Conservation (phyloP, 2,113 vertebrate genomes). For the Columba janthina region DNA sequence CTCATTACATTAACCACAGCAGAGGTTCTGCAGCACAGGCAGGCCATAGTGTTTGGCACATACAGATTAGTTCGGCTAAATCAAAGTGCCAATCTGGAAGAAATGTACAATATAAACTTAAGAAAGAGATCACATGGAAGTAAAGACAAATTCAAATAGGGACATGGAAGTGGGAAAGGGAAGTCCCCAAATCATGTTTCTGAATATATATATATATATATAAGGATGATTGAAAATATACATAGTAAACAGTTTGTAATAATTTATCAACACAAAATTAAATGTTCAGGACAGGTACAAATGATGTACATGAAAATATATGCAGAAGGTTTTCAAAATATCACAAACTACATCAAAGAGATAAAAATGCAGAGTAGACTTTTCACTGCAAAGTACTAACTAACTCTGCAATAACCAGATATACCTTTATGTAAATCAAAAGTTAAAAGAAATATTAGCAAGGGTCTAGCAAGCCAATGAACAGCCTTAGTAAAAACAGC, state of each 20-base stretch:
- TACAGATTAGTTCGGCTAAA: not conserved
- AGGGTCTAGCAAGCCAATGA: not conserved
- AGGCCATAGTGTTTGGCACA: not conserved
- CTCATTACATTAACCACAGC: not conserved
- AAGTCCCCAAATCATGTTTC: not conserved
- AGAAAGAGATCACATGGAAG: not conserved
- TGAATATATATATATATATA: not conserved
- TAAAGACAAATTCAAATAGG: not conserved
- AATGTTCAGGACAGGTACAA: not conserved
- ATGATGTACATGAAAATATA: not conserved
- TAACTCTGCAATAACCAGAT: not conserved
- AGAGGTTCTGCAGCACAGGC: not conserved
- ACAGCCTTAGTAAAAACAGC: not conserved
- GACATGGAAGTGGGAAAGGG: not conserved
- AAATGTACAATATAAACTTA: not conserved
- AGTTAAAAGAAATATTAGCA: not conserved
- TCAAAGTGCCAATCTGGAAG: not conserved
- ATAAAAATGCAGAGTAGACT: not conserved
- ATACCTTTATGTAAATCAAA: not conserved
- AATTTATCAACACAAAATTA: not conserved
- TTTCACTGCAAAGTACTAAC: not conserved
- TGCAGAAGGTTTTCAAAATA: not conserved
- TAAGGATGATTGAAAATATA: not conserved
- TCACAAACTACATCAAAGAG: not conserved
- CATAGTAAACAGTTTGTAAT: not conserved